Evolutionary conservation across 1,140 invertebrate genomes (phyloP), one percentile per base, ranked within the genome.

Genomic region (Procambarus virginalis): DNA sequence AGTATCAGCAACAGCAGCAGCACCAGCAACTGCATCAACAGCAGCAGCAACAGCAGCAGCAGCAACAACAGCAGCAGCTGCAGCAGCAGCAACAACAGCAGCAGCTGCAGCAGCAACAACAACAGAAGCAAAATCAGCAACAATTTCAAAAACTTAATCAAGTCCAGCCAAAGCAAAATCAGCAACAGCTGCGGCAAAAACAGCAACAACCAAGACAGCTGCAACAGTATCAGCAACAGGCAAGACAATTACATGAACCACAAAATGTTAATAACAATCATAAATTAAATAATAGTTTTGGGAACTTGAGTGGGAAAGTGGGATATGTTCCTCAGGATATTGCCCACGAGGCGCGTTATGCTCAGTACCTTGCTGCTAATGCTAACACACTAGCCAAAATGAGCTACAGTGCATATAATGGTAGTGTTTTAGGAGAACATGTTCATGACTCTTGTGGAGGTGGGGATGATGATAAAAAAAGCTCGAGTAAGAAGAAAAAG

Each of bases 331-430:
- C 81, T 77, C 87, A 84, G 49, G 87, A 89, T 77, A 87, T 86
- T 58, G 90, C 89, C 17, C 92, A 91, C 68, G 92, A 92, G 48
- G 86, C 92, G 55, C 92, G 92, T 51, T 91, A 91, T 83, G 92
- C 90, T 82, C 92, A 92, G 75, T 92, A 92, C 79, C 73, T 92
- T 3, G 90, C 83, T 34, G 92, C 92, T 48, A 92, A 92, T 81
- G 83, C 90, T 0, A 88, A 79, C 51, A 91, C 85, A 48, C 49
- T 91, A 34, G 90, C 80, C 17, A 85, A 84, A 58, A 84, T 88
- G 75, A 87, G 70, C 22, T 91, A 91, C 55, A 78, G n/a, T 45
- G 49, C 85, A 34, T 83, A 85, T 17, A 92, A 91, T 81, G 58
- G 80, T 14, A 83, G 17, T 22, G 70, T 73, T 68, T n/a, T 75